Evolutionary conservation across 1,140 invertebrate species (phyloP).

Genomic region (Sinonovacula constricta): DNA sequence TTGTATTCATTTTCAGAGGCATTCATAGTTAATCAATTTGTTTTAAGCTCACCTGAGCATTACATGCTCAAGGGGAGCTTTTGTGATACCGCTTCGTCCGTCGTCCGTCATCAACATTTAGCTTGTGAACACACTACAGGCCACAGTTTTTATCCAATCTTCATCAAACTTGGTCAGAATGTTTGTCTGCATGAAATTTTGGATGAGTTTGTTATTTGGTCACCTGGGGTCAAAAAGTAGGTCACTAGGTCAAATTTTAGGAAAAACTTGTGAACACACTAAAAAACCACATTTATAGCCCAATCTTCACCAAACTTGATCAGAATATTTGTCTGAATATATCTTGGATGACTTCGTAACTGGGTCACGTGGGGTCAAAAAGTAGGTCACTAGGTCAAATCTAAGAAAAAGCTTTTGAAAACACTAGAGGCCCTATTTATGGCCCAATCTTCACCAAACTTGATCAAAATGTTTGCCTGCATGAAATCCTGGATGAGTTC

Average conservation of each 20-base stretch:
- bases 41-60: neutral
- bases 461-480: neutral
- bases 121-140: neutral
- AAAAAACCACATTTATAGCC: neutral
- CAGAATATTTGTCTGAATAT: neutral
- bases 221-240: neutral
- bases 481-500: neutral
- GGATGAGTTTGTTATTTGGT: neutral
- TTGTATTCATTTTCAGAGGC: neutral
- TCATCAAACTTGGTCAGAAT: neutral
- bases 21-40: neutral
- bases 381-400: neutral
- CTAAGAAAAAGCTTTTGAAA: neutral
- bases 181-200: neutral
- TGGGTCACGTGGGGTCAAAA: neutral
- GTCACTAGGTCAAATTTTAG: neutral
- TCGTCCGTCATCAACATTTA: neutral
- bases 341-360: neutral
- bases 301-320: neutral
- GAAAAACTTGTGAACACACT: neutral
- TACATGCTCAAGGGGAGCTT: neutral
- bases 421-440: neutral
- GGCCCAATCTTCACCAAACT: neutral
- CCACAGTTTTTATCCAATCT: neutral
- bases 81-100: neutral